Percentiles rank a stretch among this genome's conserved stretches.
Conservation (phyloP, 1,140 invertebrate species). For the Drosophila ironensis region DNA sequence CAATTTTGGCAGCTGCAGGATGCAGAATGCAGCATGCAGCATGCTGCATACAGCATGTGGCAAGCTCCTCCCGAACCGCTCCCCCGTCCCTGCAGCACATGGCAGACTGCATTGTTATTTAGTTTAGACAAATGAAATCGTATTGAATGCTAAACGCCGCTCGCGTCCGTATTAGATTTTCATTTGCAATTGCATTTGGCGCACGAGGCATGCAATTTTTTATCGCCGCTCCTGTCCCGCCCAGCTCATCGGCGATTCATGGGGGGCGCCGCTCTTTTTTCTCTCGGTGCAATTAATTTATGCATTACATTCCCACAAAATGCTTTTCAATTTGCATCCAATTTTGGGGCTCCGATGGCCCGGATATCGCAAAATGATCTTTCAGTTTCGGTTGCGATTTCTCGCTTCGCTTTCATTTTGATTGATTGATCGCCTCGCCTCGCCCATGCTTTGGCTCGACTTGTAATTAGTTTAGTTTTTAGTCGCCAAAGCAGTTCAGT, state of each 20-base stretch:
- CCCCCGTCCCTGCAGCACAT: background rate
- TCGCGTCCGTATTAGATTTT: slow-evolving; percentile 57
- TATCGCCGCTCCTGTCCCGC: slow-evolving; percentile 15
- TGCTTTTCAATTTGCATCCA: slow-evolving; percentile 54
- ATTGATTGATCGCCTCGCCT: slow-evolving; percentile 37
- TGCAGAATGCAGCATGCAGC: background rate
- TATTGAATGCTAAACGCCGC: slow-evolving; percentile 53
- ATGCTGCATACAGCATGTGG: background rate
- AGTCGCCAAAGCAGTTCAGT: too few species aligned
- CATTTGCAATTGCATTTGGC: slow-evolving; percentile 60
- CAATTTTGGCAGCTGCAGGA: slow-evolving; percentile 26
- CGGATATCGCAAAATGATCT: slow-evolving; percentile 23
- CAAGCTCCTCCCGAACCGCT: background rate
- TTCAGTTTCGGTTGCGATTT: background rate
- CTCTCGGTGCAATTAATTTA: slow-evolving; percentile 67
- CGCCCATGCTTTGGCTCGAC: background rate
- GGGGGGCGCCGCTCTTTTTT: slow-evolving; percentile 18
- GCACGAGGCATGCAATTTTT: too few species aligned
- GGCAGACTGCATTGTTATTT: slow-evolving; percentile 63
- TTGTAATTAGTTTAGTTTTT: slow-evolving; percentile 49
- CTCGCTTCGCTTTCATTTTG: background rate
- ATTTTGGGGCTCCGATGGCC: slow-evolving; percentile 42
- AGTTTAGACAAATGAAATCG: slow-evolving; percentile 70
- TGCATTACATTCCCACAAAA: slow-evolving; percentile 68
- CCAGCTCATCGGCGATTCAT: slow-evolving; percentile 54